Conservation (phyloP, 2,797 vertebrate genomes). For the Neosilurus mollespiculum region DNA sequence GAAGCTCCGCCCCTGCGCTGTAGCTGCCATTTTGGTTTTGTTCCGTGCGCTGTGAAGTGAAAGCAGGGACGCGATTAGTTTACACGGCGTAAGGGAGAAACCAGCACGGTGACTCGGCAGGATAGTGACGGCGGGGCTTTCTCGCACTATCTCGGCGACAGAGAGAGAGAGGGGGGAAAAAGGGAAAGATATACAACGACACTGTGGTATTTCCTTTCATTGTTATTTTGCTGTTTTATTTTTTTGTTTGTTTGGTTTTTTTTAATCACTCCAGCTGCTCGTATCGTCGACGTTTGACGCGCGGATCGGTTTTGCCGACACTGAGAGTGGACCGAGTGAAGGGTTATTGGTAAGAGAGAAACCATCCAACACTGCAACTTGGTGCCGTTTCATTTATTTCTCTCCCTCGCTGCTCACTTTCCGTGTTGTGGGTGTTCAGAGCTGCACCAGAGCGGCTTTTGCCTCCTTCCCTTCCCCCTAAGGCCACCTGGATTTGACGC, state of each 20-base stretch:
- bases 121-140: conserved; percentile 64
- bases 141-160: conserved; percentile 41
- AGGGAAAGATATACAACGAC: conserved; percentile 6
- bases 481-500: conserved; percentile 23
- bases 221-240: conserved; percentile 11
- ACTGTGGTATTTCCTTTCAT: conserved; percentile 36
- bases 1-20: conserved; percentile 68
- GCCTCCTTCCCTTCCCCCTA: too few species aligned
- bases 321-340: conserved; percentile 80
- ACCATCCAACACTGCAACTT: conserved; percentile 61
- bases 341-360: conserved; percentile 81
- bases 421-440: not conserved
- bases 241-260: conserved; percentile 38
- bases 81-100: conserved; percentile 59
- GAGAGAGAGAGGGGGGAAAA: not conserved
- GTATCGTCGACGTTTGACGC: conserved; percentile 63
- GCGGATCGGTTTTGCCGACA: conserved; percentile 77
- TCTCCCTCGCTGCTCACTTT: not conserved
- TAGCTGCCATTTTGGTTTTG: conserved; percentile 88
- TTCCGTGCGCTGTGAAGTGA: conserved; percentile 78
- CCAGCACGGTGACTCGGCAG: conserved; percentile 81
- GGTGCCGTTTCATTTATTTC: conserved; percentile 18
- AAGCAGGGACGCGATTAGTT: conserved; percentile 72
- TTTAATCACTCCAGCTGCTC: conserved; percentile 38
- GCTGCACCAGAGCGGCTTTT: not conserved